Base-by-base conservation (phyloP, 2,888 invertebrate genomes). In the Steinernema carpocapsae region DNA sequence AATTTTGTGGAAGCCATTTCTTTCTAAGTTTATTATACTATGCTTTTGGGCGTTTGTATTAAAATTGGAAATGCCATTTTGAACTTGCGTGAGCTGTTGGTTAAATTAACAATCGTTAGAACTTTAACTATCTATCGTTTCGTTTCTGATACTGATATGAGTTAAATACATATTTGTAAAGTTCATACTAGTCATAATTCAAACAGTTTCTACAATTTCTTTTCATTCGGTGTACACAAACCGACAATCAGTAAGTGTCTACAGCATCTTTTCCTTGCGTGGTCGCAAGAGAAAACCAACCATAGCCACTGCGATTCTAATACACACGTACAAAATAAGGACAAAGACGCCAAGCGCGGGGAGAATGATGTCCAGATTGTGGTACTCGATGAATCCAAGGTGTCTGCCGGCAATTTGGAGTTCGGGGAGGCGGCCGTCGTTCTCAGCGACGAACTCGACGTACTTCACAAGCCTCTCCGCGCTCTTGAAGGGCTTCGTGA, bases 371-470 rank as follows among this genome's bases (percentile, higher is more conserved):
- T 74, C 74, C 43, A 74, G 29, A 26, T 74, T 72, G 52, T 72
- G 52, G 24, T 74, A 74, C 37, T 43, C 46, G 45, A 74, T 29
- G 37, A 48, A 45, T 24, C 29, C 24, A 6, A 72, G 56, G 12
- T 72, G 32, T 12, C 74, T 24, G 14, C 74, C 74, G 22, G 51
- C 32, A 22, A 71, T 45, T 19, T 74, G 74, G 2, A 74, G 72
- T 72, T 74, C 74, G 3, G 71, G 71, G 12, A 74, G 74, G 14
- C 42, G 70, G 10, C 74, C 74, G 1, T 64, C 64, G 46, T 72
- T 72, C 1, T 14, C 72, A 12, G 51, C 72, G 22, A 72, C 72
- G 19, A 72, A 72, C 17, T 72, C 52, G 19, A 52, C 59, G 32
- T 56, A 72, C 56, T 46, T 52, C 29, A 72, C 51, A 1, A 72